Evolutionary conservation across 2,797 vertebrate species (phyloP).

Genomic region (Tolypeutes matacus): DNA sequence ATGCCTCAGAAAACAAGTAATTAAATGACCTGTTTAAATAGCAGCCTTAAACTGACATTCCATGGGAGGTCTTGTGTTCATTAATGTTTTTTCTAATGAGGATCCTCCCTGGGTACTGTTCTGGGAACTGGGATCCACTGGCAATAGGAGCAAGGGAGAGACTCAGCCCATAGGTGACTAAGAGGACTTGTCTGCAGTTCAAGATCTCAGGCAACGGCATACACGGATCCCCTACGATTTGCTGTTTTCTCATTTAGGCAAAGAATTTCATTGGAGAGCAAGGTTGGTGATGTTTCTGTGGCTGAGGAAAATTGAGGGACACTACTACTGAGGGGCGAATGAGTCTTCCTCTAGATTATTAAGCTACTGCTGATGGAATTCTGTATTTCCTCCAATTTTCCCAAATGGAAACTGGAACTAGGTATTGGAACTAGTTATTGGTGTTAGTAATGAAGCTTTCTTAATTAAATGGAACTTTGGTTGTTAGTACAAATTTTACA

Average conservation of each 20-base stretch:
- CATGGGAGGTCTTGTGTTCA: neutral
- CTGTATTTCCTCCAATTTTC: neutral
- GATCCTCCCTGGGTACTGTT: neutral
- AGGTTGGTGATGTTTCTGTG: neutral
- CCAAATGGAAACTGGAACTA: neutral
- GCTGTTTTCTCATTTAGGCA: neutral
- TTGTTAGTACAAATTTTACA: neutral
- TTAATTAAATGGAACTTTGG: neutral
- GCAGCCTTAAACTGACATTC: conserved; percentile 30
- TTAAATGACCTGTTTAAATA: conserved; percentile 57
- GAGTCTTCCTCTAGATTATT: neutral
- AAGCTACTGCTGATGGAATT: neutral
- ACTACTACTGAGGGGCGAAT: neutral
- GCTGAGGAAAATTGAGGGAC: neutral
- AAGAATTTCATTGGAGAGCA: neutral
- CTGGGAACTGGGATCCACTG: neutral
- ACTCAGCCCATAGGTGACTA: neutral
- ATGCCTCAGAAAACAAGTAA: conserved; percentile 19
- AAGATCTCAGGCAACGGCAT: neutral
- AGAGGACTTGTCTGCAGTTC: neutral
- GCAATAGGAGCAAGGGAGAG: neutral
- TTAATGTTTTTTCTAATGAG: neutral
- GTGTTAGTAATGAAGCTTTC: neutral
- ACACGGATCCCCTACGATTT: neutral
- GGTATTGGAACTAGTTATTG: neutral